Conservation (phyloP, 2,888 invertebrate genomes). For the Polydrusus cervinus region DNA sequence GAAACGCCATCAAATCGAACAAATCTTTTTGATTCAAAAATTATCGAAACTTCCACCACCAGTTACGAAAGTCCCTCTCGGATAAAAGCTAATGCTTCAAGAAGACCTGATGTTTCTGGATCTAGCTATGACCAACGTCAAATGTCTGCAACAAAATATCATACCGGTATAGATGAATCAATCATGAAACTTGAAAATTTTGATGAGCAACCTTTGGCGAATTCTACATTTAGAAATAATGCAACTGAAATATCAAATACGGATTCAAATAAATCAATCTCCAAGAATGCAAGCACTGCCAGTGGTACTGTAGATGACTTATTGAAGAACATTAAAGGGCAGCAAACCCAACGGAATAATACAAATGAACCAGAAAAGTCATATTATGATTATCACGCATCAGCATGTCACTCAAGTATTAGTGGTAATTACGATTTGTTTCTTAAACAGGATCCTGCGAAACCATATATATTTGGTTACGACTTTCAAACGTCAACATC, state of each 20-base stretch:
- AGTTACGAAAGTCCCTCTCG: slow-evolving; percentile 9
- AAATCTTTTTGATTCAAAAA: background rate
- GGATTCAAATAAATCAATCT: slow-evolving; percentile 1
- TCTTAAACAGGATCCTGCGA: slow-evolving; percentile 50
- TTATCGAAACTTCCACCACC: background rate
- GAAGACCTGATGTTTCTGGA: background rate
- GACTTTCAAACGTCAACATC: slow-evolving; percentile 65
- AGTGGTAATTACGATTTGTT: slow-evolving; percentile 61
- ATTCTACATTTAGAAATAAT: slow-evolving; percentile 14
- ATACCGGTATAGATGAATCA: background rate
- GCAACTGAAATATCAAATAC: slow-evolving; percentile 9
- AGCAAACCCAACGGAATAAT: slow-evolving; percentile 15
- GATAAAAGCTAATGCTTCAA: slow-evolving; percentile 14
- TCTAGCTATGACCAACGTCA: background rate
- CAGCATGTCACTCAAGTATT: slow-evolving; percentile 65
- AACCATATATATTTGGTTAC: slow-evolving; percentile 65
- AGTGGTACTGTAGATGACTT: background rate
- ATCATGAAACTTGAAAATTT: background rate
- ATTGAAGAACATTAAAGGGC: slow-evolving; percentile 19
- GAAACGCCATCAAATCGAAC: background rate
- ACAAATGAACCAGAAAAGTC: background rate
- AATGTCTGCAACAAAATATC: background rate
- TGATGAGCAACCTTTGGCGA: background rate
- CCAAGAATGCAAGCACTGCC: background rate
- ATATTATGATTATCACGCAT: slow-evolving; percentile 41